Evolutionary conservation across 1,140 invertebrate species (phyloP), one percentile per base, ranked within the genome.

Genomic region (Pseudomyrmex flavicornis): DNA sequence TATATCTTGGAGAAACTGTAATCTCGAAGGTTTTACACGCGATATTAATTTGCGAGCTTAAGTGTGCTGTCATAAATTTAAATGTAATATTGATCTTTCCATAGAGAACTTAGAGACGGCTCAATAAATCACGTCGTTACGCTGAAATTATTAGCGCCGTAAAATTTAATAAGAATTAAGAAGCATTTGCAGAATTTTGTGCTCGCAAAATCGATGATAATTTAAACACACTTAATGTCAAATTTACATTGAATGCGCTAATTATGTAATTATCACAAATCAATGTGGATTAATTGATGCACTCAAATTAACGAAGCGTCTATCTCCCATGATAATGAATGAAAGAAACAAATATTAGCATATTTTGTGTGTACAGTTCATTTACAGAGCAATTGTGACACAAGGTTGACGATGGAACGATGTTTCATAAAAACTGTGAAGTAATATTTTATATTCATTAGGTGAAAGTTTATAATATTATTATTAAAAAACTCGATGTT

Each of bases 21-120:
- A 79, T 79, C 54, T 79, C 70, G 20, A 79, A 79, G 65, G 52
- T 79, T 59, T 69, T 35, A 20, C 46, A 58, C 54, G 65, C 76
- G 44, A 79, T 70, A 79, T 79, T 79, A 79, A 79, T 70, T 70
- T 79, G 65, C 76, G 70, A 80, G 44, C 56, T 79, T 54, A 69
- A 80, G 61, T 77, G 9, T 65, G 22, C 56, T 44, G n/a, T 69
- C 52, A 69, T 79, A 79, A 79, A 79, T 79, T 70, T 80, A n/a
- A 46, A 80, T n/a, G 54, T 80, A 61, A 72, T 80, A 80, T 80
- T 80, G 65, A 80, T 80, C 44, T 72, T 80, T 46, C 54, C 15
- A 50, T 61, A 61, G 66, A 50, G 66, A 80, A 72, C 44, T 72
- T 61, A 80, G 59, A 61, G 76, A 61, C 22, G 44, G 66, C 1